Evolutionary conservation across 2,888 invertebrate species (phyloP), one percentile per base, ranked within the genome.

Genomic region (Enoplolaimus lenunculus): DNA sequence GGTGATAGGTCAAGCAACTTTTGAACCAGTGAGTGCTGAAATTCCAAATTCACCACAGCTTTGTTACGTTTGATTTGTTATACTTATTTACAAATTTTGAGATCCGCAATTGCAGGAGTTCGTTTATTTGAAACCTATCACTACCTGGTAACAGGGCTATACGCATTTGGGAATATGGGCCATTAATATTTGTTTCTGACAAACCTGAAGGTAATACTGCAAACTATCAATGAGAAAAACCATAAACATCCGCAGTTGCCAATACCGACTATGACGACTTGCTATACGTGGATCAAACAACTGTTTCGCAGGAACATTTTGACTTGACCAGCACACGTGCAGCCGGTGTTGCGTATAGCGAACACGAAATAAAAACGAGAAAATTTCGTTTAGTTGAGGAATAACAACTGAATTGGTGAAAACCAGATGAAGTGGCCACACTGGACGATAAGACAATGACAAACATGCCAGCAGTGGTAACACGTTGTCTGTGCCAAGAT

Each of bases 231-330:
- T 33, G 30, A 62, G 7, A 62, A 62, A 62, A 62, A 62, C 64
- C 64, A 62, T 62, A 29, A 62, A 26, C 64, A 62, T 62, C 31
- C 64, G 28, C 64, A 62, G 64, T 33, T 62, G 64, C 64, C 64
- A 62, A 26, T 62, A 26, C 64, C 31, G 64, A 21, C 21, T 21
- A 62, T 7, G 7, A 16, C 26, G 7, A 29, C 7, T 7, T 26
- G 64, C 31, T 7, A 62, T 7, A n/a, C 7, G 13, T 33, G 64
- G 64, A n/a, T 62, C 64, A 7, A 62, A 62, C 7, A 30, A 33
- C 13, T n/a, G 16, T 26, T 33, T 29, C 13, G 30, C 13, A 7
- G 64, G 31, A 7, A 29, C 13, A n/a, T 33, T 30, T 7, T 62
- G 64, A 7, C 28, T 29, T 7, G 64, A 62, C 64, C 64, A 62